Base-by-base conservation (phyloP, 2,797 vertebrate genomes). In the Balearica regulorum region DNA sequence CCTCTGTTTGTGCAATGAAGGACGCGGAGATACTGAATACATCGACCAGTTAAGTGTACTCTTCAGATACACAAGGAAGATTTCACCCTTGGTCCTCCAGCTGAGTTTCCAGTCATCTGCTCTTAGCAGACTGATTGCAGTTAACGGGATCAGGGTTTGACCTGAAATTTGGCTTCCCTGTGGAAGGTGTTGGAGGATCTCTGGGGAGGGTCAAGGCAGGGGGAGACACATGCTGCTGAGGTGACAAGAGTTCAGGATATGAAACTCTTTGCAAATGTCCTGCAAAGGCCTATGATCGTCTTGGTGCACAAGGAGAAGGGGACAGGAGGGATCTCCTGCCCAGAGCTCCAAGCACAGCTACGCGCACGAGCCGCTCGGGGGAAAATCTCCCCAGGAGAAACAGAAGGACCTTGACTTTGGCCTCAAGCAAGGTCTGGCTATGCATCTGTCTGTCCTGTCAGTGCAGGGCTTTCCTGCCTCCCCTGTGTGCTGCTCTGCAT, bases 401-500 rank as follows among this genome's bases (percentile, higher is more conserved):
- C 14, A 85, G n/a, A 1, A 3, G 35, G 39, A 87, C 22, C 35
- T 72, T 1, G 2, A 1, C 37, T 90, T 61, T 72, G 66, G 41
- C 54, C 33, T 87, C 44, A 55, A 46, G 19, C 19, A 80, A 75
- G 19, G 31, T 22, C 24, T 57, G 41, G 13, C 33, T 70, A 43
- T 13, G 11, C 17, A 41, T 55, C 64, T 51, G 11, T 58, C 37
- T 85, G 43, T 80, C 33, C 64, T 61, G 13, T 19, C 7, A 5
- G 37, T 49, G 24, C 33, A 82, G 35, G 35, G 43, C 43, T 76
- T 72, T 39, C 21, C 46, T n/a, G 11, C 61, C 37, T 65, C 20
- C 39, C 39, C 33, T 0, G 1, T 2, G 5, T n/a, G 53, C n/a
- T 0, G 1, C 83, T 76, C 71, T 70, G 72, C 37, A 54, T n/a